These are phyloP conservation scores for Timema podura DNA, from an alignment of 2,888 invertebrate genomes.

Conservation along the genomic window DNA sequence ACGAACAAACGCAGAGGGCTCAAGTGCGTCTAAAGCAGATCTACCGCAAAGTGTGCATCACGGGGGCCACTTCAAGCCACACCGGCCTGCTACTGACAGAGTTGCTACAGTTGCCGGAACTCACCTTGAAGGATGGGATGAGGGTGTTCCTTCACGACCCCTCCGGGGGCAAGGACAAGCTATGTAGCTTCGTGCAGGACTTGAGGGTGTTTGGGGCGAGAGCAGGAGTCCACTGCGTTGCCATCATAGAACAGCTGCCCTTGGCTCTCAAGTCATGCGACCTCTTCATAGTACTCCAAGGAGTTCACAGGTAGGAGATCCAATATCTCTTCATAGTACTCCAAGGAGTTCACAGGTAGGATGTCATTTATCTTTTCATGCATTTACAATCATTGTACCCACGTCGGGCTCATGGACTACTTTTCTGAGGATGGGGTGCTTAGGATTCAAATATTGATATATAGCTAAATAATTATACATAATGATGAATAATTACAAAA, in stretches of 20 bases:
- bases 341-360: too few relatives aligned
- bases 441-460: too few relatives aligned
- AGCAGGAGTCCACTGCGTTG: not conserved
- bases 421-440: too few relatives aligned
- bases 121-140: not conserved
- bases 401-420: too few relatives aligned
- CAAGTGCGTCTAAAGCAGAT: too few relatives aligned
- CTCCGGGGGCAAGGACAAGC: not conserved
- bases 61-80: not conserved
- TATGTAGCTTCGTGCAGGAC: not conserved
- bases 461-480: too few relatives aligned
- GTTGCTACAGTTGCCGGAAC: not conserved
- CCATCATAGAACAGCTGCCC: not conserved
- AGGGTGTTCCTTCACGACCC: not conserved
- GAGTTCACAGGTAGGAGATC: not conserved
- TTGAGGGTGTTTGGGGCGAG: not conserved
- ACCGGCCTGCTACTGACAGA: not conserved
- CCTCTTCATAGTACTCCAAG: not conserved
- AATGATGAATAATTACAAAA: too few relatives aligned
- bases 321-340: too few relatives aligned
- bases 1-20: too few relatives aligned
- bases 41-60: not conserved
- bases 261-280: conserved; percentile 2
- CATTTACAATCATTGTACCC: too few relatives aligned
- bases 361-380: too few relatives aligned